These are phyloP conservation scores for Petrocephalus microphthalmus DNA, from an alignment of 2,113 vertebrate species.

Conservation along the genomic window DNA sequence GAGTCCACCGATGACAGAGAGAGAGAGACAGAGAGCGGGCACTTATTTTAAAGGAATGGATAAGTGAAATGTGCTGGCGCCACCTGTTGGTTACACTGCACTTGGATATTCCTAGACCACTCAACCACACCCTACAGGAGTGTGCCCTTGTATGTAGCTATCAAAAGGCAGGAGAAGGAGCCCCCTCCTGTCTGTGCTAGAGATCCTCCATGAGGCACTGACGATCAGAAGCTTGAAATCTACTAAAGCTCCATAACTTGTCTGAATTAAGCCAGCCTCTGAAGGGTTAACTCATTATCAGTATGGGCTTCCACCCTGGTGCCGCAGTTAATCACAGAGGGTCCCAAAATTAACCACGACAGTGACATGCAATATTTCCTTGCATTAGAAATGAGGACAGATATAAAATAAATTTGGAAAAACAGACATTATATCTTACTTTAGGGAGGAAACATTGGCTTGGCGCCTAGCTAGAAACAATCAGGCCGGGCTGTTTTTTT, in stretches of 20 bases:
- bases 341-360: background rate
- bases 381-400: background rate
- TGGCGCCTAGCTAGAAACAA: background rate
- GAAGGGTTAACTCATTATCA: background rate
- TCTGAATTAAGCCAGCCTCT: background rate
- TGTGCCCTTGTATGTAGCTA: background rate
- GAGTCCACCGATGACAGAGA: background rate
- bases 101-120: background rate
- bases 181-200: background rate
- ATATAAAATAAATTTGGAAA: background rate
- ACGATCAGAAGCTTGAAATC: background rate
- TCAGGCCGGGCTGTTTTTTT: background rate
- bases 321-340: background rate
- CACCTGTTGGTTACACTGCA: background rate
- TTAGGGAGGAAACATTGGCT: background rate
- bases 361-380: constrained; percentile 8
- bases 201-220: background rate
- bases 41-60: background rate
- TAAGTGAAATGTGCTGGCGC: background rate
- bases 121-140: background rate
- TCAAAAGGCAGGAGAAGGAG: background rate
- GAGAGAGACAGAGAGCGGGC: background rate
- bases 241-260: background rate
- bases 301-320: background rate
- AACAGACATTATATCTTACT: background rate